Percentiles rank a stretch among this genome's conserved stretches.
Evolutionary conservation across 2,113 vertebrate species (phyloP).

Genomic region (Tricholaema leucomelas): DNA sequence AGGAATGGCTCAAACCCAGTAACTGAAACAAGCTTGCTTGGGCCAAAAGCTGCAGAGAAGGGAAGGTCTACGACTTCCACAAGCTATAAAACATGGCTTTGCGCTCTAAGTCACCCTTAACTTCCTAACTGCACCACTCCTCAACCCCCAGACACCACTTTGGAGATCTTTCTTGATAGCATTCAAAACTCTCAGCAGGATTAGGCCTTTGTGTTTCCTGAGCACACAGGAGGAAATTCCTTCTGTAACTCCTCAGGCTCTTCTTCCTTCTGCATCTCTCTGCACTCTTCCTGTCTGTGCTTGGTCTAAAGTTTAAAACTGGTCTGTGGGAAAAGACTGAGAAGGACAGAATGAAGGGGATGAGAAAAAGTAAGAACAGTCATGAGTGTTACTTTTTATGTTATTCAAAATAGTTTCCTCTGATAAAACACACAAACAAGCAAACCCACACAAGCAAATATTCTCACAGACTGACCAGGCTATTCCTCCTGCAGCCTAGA

Average conservation of each 20-base stretch:
- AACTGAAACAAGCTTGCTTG: neutral
- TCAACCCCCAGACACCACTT: neutral
- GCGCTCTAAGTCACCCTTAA: neutral
- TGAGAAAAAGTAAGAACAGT: neutral
- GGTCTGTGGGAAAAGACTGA: neutral
- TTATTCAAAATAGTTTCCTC: neutral
- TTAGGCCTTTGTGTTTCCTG: neutral
- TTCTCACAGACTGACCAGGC: neutral
- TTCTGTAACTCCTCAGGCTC: neutral
- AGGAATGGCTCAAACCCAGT: fast-evolving
- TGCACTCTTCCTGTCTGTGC: neutral
- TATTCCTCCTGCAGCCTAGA: neutral
- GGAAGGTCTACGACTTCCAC: neutral
- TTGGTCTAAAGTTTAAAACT: neutral
- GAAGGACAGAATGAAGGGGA: neutral
- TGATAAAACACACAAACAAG: neutral
- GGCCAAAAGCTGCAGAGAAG: neutral
- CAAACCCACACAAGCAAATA: neutral
- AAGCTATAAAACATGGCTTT: neutral
- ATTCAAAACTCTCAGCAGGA: neutral
- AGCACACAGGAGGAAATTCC: neutral
- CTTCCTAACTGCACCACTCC: neutral
- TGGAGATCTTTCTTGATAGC: neutral
- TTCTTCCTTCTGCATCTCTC: neutral
- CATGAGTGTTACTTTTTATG: neutral